phyloP scores from a whole-genome alignment of 2,113 vertebrate species.

The Megalops atlanticus region DNA sequence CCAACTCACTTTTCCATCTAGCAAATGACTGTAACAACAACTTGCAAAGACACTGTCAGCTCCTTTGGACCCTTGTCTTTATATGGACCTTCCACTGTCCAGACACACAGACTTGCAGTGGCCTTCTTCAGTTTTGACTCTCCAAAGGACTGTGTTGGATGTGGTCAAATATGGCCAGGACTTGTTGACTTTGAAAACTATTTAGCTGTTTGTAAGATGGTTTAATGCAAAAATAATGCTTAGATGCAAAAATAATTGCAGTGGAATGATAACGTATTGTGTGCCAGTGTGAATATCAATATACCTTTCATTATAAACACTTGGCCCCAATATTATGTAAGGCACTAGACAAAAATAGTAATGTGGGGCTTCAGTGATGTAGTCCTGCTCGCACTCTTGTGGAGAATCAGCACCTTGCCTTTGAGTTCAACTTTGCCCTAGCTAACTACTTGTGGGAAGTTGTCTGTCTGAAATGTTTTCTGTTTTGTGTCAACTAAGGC shows the following conservation, averaged over 20 bases:
- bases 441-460: constrained; percentile 6
- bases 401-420: no score
- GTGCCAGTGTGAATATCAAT: not conserved
- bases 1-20: constrained; percentile 3
- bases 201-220: not conserved
- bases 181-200: not conserved
- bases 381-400: constrained; percentile 1
- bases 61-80: constrained; percentile 14
- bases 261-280: not conserved
- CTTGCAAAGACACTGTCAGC: constrained; percentile 8
- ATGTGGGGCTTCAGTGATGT: not conserved
- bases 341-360: not conserved
- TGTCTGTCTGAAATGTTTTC: constrained; percentile 17
- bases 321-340: not conserved
- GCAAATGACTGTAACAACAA: constrained; percentile 18
- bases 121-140: constrained; percentile 18
- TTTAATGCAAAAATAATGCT: not conserved
- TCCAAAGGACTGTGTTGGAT: not conserved
- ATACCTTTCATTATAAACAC: not conserved
- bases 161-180: not conserved
- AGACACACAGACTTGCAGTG: constrained; percentile 5
- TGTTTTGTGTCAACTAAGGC: constrained; percentile 23
- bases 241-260: not conserved
- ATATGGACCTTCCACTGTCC: constrained; percentile 24
- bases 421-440: not conserved